These are phyloP conservation scores for Tanypteryx hageni DNA, from an alignment of 2,888 invertebrate species.

Conservation along the genomic window DNA sequence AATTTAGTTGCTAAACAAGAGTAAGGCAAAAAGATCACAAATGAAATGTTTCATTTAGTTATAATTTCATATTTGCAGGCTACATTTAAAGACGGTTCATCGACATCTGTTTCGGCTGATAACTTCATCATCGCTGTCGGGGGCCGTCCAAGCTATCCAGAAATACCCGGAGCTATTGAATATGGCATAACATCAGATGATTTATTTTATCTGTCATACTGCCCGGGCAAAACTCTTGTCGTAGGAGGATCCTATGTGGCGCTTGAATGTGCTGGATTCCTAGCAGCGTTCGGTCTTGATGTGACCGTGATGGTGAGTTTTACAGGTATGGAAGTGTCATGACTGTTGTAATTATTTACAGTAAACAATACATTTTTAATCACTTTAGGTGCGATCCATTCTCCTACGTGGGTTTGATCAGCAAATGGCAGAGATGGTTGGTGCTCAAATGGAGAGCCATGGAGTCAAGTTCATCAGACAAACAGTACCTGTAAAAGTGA, in stretches of 20 bases:
- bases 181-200: conserved; percentile 79
- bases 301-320: conserved; percentile 75
- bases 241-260: conserved; percentile 80
- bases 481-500: conserved; percentile 75
- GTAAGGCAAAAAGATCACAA: too few relatives aligned
- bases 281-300: conserved; percentile 75
- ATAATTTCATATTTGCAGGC: conserved; percentile 65
- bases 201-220: conserved; percentile 76
- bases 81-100: too few relatives aligned
- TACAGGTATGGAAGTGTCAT: neutral
- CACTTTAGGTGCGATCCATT: conserved; percentile 75
- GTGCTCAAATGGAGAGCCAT: conserved; percentile 75
- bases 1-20: too few relatives aligned
- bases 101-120: conserved; percentile 75
- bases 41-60: neutral
- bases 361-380: neutral
- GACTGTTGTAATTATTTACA: neutral
- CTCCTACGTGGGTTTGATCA: conserved; percentile 80
- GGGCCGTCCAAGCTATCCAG: conserved; percentile 76
- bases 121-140: conserved; percentile 77
- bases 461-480: conserved; percentile 76
- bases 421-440: conserved; percentile 78
- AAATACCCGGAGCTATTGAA: conserved; percentile 76
- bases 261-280: conserved; percentile 79
- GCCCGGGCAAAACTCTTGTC: conserved; percentile 78